Evolutionary conservation across 2,113 vertebrate genomes (phyloP), one percentile per base, ranked within the genome.

Genomic region (Engystomops pustulosus): DNA sequence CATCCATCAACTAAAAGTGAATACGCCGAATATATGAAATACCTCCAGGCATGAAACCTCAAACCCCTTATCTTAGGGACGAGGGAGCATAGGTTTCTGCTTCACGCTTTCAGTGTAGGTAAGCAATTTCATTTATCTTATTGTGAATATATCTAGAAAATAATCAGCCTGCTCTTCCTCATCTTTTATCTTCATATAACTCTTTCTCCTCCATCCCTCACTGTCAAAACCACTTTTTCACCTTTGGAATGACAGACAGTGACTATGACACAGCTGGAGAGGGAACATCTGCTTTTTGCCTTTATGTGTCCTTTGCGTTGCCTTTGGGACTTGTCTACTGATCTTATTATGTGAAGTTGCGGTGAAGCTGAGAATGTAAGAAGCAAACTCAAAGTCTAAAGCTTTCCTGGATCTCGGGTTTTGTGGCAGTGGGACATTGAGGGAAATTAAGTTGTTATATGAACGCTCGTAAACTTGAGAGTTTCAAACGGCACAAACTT

Each of bases 241-340:
- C 41, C 70, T 72, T 72, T 47, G 25, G 41, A 72, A 72, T 27
- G 70, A 72, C 70, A 72, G 41, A 30, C 41, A 72, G 41, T 47
- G 41, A 72, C 70, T 65, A 34, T 65, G 14, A 72, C n/a, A 47
- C 41, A 72, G 41, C 25, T 72, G 69, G 23, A 27, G 23, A 72
- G 41, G 70, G 44, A 47, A 72, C 36, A 72, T 72, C 38, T 72
- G 68, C 34, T 72, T 72, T 72, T 45, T 72, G 41, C 23, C 69
- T 72, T 72, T 72, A 44, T 71, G 44, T 72, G 11, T 47, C n/a
- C 44, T 72, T 17, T 47, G 70, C 17, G n/a, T 25, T 30, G 41
- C 70, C 20, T 72, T 30, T 47, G 32, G 44, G 70, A 72, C 41
- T 47, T 15, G 14, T 47, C 70, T 47, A 72, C n/a, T 47, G 70